Base-by-base conservation (phyloP, 2,888 invertebrate species). In the Rhamnusium bicolor region DNA sequence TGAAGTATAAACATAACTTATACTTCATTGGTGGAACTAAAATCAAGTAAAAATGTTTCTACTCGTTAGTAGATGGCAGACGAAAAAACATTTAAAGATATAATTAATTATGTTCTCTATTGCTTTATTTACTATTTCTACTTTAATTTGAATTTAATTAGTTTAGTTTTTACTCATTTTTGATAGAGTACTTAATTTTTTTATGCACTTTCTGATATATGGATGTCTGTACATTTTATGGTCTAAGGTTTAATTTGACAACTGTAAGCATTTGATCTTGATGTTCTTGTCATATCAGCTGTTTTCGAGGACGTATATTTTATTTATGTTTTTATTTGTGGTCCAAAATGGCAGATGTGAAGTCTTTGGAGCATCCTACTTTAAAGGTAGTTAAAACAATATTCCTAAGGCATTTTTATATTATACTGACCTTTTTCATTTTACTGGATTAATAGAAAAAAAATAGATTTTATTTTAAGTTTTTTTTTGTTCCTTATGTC, bases 291-390 rank as follows among this genome's bases (percentile, higher is more conserved):
- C 56, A 51, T 56, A 69, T 70, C 70, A 70, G 70, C 70, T 70
- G 70, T 70, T 70, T 47, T 24, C 47, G 66, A 54, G 54, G 54
- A 18, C 27, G 51, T 32, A 68, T 56, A 61, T 19, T 73, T 78
- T 78, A 78, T 78, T 81, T 81, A 76, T 78, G 78, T 82, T 81
- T 80, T 81, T 79, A 77, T 78, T 79, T 78, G 73, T 72, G 65
- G 67, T 69, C 70, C 80, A 87, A 86, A 86, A 97, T 97, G 97
- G 94, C 96, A 87, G 98, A 98, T 90, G 91, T 98, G 76, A 97
- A 96, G 89, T 95, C 96, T 79, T 90, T 98, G 86, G 99, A 99
- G 89, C 98, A 98, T 90, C 95, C 98, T 65, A 98, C 98, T 24
- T 91, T 98, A 79, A 98, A 98, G 93, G 96, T 95, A 89, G 8